Percentiles rank a stretch among this genome's conserved stretches.
Conservation (phyloP, 2,888 invertebrate genomes). For the Scotopteryx bipunctaria region DNA sequence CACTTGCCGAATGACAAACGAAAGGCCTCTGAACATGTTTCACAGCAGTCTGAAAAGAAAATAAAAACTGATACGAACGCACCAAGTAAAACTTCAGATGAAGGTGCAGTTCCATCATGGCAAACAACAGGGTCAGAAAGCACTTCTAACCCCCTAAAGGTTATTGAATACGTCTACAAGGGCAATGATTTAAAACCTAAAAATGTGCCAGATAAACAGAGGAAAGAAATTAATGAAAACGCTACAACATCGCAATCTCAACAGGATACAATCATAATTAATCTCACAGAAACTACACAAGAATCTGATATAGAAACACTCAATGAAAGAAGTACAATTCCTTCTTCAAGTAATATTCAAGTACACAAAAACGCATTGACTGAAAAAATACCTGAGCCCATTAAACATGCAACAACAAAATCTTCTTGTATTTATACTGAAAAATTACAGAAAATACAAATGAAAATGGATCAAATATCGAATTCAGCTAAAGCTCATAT, state of each 20-base stretch:
- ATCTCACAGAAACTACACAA: too few species aligned
- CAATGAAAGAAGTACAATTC: neutral
- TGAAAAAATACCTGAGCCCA: too few species aligned
- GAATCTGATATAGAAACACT: neutral
- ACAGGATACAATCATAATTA: too few species aligned
- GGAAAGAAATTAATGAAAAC: neutral
- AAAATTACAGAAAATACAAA: slow-evolving; percentile 8
- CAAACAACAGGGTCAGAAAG: neutral
- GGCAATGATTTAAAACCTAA: neutral
- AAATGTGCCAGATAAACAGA: neutral
- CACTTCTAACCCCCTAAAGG: neutral
- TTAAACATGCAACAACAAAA: neutral
- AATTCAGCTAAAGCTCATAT: neutral
- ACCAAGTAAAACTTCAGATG: neutral
- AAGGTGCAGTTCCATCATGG: neutral
- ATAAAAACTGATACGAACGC: neutral
- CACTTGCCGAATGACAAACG: neutral
- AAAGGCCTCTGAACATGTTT: neutral
- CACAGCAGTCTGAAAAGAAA: neutral
- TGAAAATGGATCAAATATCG: neutral
- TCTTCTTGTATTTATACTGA: neutral
- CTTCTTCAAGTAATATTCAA: neutral
- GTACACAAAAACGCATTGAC: too few species aligned
- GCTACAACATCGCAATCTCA: neutral
- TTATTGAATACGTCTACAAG: neutral